phyloP scores from a whole-genome alignment of 2,113 vertebrate genomes.

The Lasiurus cinereus region DNA sequence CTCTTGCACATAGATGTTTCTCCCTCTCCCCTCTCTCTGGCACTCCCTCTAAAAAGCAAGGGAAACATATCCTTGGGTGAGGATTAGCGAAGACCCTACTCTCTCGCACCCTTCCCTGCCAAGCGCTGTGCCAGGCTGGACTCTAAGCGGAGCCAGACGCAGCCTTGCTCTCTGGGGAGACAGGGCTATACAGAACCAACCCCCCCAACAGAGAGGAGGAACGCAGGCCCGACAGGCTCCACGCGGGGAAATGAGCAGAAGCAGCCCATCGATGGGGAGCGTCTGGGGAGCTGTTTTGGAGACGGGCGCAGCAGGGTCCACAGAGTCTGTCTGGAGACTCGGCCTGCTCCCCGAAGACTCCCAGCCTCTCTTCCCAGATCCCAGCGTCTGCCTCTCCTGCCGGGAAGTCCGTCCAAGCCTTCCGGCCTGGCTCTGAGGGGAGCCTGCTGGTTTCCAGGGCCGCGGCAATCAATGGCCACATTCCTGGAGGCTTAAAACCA shows the following conservation, averaged over 20 bases:
- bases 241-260: not conserved
- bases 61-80: no score
- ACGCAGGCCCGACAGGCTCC: not conserved
- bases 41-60: no score
- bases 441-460: not conserved
- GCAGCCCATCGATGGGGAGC: not conserved
- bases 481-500: not conserved
- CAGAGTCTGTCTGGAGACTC: not conserved
- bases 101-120: fast-evolving
- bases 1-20: no score
- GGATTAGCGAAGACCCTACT: not conserved
- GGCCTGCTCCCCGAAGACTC: not conserved
- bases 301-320: not conserved
- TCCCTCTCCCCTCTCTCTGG: no score
- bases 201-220: not conserved
- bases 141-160: not conserved
- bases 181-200: not conserved
- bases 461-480: not conserved
- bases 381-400: not conserved
- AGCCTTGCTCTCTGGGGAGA: not conserved
- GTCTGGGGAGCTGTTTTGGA: not conserved
- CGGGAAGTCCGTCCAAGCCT: not conserved
- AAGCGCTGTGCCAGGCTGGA: no score
- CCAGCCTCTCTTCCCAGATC: not conserved
- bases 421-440: not conserved